Percentiles rank a stretch among this genome's conserved stretches.
These are phyloP conservation scores for Lapara coniferarum DNA, from an alignment of 2,888 invertebrate genomes.

Conservation along the genomic window DNA sequence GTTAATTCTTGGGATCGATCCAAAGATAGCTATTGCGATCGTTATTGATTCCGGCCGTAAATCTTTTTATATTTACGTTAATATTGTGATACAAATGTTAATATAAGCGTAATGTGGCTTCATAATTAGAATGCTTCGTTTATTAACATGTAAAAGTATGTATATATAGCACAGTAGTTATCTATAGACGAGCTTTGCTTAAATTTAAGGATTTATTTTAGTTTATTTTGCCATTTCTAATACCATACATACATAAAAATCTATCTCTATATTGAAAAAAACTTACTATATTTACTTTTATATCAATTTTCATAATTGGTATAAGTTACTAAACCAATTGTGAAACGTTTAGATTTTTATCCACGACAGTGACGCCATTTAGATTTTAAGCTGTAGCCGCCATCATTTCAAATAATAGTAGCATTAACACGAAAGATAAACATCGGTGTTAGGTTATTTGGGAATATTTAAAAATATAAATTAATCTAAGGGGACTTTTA, in stretches of 20 bases:
- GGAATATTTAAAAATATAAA: no score
- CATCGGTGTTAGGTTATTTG: no score
- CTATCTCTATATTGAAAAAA: no score
- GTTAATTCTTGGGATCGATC: no score
- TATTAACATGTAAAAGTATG: neutral
- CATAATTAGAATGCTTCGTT: neutral
- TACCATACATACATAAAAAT: neutral
- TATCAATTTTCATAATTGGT: neutral
- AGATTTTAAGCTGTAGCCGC: no score
- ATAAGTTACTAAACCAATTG: neutral
- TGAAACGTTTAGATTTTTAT: no score
- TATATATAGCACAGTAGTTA: slow-evolving; percentile 6
- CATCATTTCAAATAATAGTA: no score
- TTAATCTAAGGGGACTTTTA: no score
- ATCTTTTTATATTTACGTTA: neutral
- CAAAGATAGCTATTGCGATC: no score
- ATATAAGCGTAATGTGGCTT: slow-evolving; percentile 2
- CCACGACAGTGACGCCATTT: no score
- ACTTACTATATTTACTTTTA: neutral
- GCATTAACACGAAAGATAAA: no score
- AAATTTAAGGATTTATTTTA: neutral
- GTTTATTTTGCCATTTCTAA: neutral
- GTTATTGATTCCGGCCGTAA: no score
- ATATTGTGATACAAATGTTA: slow-evolving; percentile 8
- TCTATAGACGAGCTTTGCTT: slow-evolving; percentile 13